A percentile compares a stretch with the other conserved stretches of the same genome.
Evolutionary conservation across 2,113 vertebrate species (phyloP).

Genomic region (Apodemus speciosus): DNA sequence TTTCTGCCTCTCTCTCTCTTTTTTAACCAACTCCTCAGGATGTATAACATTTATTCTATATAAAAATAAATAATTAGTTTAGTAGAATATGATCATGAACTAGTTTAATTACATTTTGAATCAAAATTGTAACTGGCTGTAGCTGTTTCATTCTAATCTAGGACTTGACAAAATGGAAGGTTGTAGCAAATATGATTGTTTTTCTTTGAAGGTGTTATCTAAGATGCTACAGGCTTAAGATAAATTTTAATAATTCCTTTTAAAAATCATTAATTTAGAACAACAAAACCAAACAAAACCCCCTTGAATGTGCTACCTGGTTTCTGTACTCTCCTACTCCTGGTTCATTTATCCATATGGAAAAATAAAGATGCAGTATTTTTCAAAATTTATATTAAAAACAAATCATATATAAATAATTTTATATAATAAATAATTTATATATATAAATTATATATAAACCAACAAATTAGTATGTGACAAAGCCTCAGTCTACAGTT

Average conservation of each 20-base stretch:
- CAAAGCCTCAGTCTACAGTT: slow-evolving; percentile 49
- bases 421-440: no score
- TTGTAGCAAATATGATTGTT: slow-evolving; percentile 10
- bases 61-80: slow-evolving; percentile 41
- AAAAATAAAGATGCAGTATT: slow-evolving; percentile 71
- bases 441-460: slow-evolving; percentile 52
- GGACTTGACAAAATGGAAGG: slow-evolving; percentile 55
- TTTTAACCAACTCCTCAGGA: not conserved
- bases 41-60: slow-evolving; percentile 53
- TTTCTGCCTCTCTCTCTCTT: not conserved
- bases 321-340: slow-evolving; percentile 67
- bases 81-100: slow-evolving; percentile 1
- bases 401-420: no score
- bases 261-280: slow-evolving; percentile 40
- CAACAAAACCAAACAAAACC: slow-evolving; percentile 64
- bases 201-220: slow-evolving; percentile 10
- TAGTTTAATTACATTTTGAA: slow-evolving; percentile 62
- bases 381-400: not conserved
- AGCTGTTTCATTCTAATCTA: slow-evolving; percentile 61
- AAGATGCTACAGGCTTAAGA: slow-evolving; percentile 41
- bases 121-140: slow-evolving; percentile 56
- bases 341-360: slow-evolving; percentile 62
- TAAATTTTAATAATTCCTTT: slow-evolving; percentile 39
- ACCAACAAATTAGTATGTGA: not conserved
- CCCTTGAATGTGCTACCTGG: slow-evolving; percentile 57